These are phyloP conservation scores for Sula dactylatra DNA, from an alignment of 2,113 vertebrate species.

Conservation along the genomic window DNA sequence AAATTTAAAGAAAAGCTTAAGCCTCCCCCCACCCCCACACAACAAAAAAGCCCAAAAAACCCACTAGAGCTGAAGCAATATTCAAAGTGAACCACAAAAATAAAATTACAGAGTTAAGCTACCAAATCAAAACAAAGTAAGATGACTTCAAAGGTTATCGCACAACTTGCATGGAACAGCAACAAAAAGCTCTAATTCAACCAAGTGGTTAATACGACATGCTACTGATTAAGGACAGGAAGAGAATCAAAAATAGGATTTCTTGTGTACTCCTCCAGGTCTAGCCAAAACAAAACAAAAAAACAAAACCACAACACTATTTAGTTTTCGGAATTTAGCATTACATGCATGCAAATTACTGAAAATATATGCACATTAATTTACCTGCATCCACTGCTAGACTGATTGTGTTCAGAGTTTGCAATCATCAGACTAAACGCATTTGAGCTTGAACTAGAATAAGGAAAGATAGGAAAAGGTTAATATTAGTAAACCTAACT, in stretches of 20 bases:
- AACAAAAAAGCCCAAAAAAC: too few species aligned
- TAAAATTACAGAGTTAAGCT: neutral
- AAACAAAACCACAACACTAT: neutral
- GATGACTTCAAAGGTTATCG: neutral
- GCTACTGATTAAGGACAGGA: neutral
- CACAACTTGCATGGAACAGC: neutral
- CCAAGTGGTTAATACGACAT: neutral
- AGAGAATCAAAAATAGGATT: neutral
- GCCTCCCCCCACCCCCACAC: neutral
- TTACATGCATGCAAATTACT: neutral
- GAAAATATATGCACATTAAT: neutral
- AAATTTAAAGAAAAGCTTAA: neutral
- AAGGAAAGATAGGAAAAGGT: neutral
- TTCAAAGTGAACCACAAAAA: neutral
- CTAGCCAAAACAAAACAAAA: neutral
- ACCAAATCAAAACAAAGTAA: neutral
- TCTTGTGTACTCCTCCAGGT: neutral
- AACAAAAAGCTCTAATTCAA: neutral
- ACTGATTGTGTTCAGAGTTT: slow-evolving; percentile 85
- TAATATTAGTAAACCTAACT: neutral
- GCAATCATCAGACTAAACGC: slow-evolving; percentile 84
- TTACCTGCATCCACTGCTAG: slow-evolving; percentile 89
- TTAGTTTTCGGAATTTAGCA: neutral
- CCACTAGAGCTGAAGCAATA: neutral
- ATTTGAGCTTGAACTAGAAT: slow-evolving; percentile 79